Conservation (phyloP, 2,113 vertebrate species). For the Parus major region DNA sequence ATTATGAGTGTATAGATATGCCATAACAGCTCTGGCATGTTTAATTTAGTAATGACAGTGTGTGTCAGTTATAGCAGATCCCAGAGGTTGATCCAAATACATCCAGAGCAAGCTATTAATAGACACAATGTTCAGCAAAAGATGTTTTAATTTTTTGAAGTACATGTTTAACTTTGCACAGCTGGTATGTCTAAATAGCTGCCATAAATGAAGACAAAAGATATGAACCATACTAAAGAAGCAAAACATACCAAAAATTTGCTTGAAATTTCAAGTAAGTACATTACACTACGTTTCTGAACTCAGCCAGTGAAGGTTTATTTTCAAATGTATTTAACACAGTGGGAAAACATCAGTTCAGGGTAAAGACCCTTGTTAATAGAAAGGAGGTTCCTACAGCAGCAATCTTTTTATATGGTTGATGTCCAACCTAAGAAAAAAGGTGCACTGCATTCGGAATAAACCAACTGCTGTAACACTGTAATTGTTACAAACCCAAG, state of each 20-base stretch:
- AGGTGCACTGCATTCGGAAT: neutral
- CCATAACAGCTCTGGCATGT: neutral
- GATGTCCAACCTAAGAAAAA: slow-evolving; percentile 9
- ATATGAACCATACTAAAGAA: neutral
- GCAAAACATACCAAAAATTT: neutral
- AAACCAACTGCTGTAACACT: neutral
- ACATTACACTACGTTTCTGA: neutral
- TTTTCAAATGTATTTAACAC: slow-evolving; percentile 8
- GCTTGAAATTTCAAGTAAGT: neutral
- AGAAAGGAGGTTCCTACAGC: neutral
- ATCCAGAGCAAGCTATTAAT: neutral
- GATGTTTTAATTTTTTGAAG: neutral
- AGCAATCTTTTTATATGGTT: neutral
- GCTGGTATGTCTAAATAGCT: neutral
- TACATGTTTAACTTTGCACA: neutral
- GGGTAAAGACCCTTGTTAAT: slow-evolving; percentile 6
- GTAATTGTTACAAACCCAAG: neutral
- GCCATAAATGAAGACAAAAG: neutral
- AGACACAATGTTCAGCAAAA: neutral
- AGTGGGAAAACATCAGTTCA: slow-evolving; percentile 26
- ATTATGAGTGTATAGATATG: neutral
- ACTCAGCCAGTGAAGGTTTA: slow-evolving; percentile 17
- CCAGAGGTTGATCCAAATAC: neutral
- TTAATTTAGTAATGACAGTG: slow-evolving; percentile 1
- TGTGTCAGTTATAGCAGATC: neutral